These are phyloP conservation scores for Solenopsis invicta DNA, from an alignment of 1,140 invertebrate species.

Conservation along the genomic window DNA sequence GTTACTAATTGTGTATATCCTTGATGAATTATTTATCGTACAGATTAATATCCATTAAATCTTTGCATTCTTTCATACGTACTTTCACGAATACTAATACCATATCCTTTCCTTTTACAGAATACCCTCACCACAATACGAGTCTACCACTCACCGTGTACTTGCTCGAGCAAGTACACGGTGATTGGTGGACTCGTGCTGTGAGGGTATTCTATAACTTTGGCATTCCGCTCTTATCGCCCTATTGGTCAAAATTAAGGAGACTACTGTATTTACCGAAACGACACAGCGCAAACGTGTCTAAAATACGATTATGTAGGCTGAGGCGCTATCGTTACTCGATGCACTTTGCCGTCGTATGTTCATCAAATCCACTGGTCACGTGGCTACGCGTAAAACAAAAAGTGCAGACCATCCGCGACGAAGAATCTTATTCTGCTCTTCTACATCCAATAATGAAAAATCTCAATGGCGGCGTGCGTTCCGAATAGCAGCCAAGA, in stretches of 20 bases:
- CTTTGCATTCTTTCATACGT: too few species aligned
- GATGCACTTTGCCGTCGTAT: conserved; percentile 69
- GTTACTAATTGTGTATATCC: neutral
- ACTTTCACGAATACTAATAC: too few species aligned
- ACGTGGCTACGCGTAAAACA: conserved; percentile 88
- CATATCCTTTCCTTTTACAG: too few species aligned
- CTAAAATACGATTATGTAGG: conserved; percentile 86
- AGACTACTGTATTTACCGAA: conserved; percentile 88
- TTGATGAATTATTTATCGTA: neutral
- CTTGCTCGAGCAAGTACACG: too few species aligned
- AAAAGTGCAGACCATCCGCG: conserved; percentile 89
- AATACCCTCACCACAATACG: too few species aligned
- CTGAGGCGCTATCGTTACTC: conserved; percentile 61
- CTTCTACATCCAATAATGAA: conserved; percentile 81
- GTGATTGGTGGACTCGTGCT: too few species aligned
- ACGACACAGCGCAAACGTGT: conserved; percentile 89
- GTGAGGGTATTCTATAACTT: too few species aligned
- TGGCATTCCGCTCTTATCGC: too few species aligned
- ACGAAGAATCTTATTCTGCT: conserved; percentile 88
- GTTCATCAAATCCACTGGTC: conserved; percentile 87
- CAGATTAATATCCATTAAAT: conserved; percentile 15
- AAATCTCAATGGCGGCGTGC: conserved; percentile 88
- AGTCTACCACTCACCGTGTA: too few species aligned
- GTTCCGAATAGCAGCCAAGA: conserved; percentile 87
- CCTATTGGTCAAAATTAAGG: too few species aligned